Evolutionary conservation across 1,140 invertebrate genomes (phyloP), one percentile per base, ranked within the genome.

Genomic region (Megathymus violae): DNA sequence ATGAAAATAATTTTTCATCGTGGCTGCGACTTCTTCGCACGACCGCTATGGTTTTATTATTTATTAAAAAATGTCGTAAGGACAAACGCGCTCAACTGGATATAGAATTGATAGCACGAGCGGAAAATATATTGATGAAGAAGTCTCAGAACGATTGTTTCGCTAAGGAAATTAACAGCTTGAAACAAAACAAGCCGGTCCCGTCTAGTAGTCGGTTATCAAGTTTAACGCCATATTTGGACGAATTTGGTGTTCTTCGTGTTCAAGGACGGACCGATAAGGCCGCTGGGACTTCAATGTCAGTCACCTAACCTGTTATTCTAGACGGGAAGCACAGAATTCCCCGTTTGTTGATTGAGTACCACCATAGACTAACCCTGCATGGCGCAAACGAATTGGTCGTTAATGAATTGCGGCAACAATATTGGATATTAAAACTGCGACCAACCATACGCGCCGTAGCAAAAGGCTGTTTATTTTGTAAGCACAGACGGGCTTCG

Each of bases 301-400:
- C 27, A 3, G 14, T 14, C 7, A 36, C 0, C 14, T n/a, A 44
- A 48, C 58, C 44, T n/a, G 34, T 48, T 4, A 60, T 60, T 22
- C 10, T 60, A 3, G 31, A 44, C 54, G 46, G 60, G 1, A 22
- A 43, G 9, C 48, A 64, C 9, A 48, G 14, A 40, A 61, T 62
- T 2, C 27, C 59, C 1, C 51, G 46, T 0, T 36, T 67, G 34
- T 15, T 66, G 0, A 50, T 66, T 22, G 56, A 66, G 15, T 13
- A 66, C 41, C 41, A 60, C 22, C 64, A 66, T 9, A 52, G 43
- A 41, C 38, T 40, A 13, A 56, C 56, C 11, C 13, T 59, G 36
- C 56, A 61, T 27, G 64, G 64, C 11, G 56, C 58, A 4, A 50
- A 59, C 47, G 62, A 59, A 38, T 27, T 59, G 13, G 62, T 64